These are phyloP conservation scores for Cladorhizidae sp. DNA, from an alignment of 37 sponge, comb jelly and placozoan genomes.

Conservation along the genomic window DNA sequence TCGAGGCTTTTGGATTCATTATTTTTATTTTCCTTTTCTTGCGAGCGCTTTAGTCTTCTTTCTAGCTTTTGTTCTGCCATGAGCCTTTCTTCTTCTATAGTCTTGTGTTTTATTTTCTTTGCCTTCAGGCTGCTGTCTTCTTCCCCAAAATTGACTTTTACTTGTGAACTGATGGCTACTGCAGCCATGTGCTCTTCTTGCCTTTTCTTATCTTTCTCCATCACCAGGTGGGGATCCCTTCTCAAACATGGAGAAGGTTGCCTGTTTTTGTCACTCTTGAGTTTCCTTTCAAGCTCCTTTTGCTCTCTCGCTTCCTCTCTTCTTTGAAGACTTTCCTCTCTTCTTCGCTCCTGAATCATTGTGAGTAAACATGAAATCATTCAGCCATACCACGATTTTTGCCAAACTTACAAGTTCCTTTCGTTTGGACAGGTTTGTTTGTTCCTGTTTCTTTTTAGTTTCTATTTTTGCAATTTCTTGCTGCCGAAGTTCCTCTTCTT, in stretches of 20 bases:
- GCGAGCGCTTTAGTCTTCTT: conserved; percentile 41
- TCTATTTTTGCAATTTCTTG: conserved; percentile 21
- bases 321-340: conserved; percentile 29
- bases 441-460: neutral
- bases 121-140: neutral
- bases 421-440: neutral
- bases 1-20: conserved; percentile 21
- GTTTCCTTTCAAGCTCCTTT: conserved; percentile 30
- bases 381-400: too few relatives aligned
- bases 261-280: conserved; percentile 3
- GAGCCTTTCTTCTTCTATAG: conserved; percentile 6
- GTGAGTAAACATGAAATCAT: too few relatives aligned
- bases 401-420: conserved; percentile 5
- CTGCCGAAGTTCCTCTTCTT: conserved; percentile 23
- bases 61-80: conserved; percentile 61
- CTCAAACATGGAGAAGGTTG: conserved; percentile 5
- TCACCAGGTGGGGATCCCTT: conserved; percentile 34
- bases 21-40: conserved; percentile 15
- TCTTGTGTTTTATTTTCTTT: conserved; percentile 9
- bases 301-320: conserved; percentile 40
- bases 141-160: conserved; percentile 14
- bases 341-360: conserved; percentile 22
- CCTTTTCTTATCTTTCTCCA: conserved; percentile 9
- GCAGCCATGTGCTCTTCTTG: neutral
- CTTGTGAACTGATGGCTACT: neutral